Evolutionary conservation across 2,888 invertebrate species (phyloP), one percentile per base, ranked within the genome.

Genomic region (Pristionchus maxplancki): DNA sequence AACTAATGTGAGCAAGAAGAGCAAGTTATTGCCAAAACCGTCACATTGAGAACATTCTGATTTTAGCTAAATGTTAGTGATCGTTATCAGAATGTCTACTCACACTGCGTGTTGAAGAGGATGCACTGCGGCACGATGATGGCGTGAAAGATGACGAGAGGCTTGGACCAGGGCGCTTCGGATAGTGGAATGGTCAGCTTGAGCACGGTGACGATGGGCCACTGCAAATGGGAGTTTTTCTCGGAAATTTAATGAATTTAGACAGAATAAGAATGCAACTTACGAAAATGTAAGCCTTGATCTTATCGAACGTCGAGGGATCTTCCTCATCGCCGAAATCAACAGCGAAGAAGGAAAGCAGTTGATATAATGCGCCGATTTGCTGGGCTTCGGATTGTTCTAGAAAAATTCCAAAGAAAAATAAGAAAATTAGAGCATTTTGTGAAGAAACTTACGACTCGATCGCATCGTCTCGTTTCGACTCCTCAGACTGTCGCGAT

Each of bases 401-500:
- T 64, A 31, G 31, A 64, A 34, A n/a, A n/a, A n/a, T n/a, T 62
- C n/a, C 24, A n/a, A 5, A n/a, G 20, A 62, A n/a, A n/a, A n/a
- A n/a, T n/a, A n/a, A n/a, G n/a, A n/a, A n/a, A n/a, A n/a, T n/a
- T n/a, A n/a, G n/a, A n/a, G n/a, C n/a, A n/a, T n/a, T n/a, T n/a
- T n/a, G n/a, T n/a, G n/a, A n/a, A n/a, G 15, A 0, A 34, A 31
- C 64, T 15, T 11, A 31, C 64, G 64, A 0, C 64, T 64, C 64
- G 31, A 31, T 15, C 34, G 17, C 37, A 34, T 48, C 9, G 87
- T 50, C 5, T 87, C 44, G 17, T 91, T 91, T 53, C 92, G 78
- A 71, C 89, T 90, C n/a, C 91, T 71, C 0, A 91, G 90, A 31
- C 90, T 91, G 28, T 89, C 89, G 20, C 92, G 91, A 37, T 89